Conservation (phyloP, 2,113 vertebrate species). For the Myxocyprinus asiaticus region DNA sequence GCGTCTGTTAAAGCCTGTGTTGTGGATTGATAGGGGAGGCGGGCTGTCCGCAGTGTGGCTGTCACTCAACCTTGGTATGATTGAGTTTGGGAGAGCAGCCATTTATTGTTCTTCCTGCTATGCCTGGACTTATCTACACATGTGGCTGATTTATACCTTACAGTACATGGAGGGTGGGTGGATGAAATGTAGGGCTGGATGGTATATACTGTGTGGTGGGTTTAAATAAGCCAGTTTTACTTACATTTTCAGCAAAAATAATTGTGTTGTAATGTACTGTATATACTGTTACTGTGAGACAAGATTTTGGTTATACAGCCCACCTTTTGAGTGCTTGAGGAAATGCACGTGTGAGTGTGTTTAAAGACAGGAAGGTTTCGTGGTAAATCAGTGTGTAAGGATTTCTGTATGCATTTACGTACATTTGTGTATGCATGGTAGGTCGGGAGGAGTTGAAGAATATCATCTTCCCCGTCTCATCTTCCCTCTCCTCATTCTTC, state of each 20-base stretch:
- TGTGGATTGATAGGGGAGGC: slow-evolving; percentile 16
- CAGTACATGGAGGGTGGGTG: slow-evolving; percentile 49
- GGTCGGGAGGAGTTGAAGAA: background rate
- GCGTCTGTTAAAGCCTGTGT: slow-evolving; percentile 19
- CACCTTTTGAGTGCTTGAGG: too few species aligned
- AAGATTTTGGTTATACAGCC: too few species aligned
- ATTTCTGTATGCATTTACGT: background rate
- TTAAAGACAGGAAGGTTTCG: background rate
- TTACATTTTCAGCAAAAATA: too few species aligned
- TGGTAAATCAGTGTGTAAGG: background rate
- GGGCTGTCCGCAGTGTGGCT: slow-evolving; percentile 34
- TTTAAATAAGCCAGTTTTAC: background rate
- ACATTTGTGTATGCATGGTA: background rate
- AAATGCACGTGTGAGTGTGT: too few species aligned
- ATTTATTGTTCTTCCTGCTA: slow-evolving; percentile 42
- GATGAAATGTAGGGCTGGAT: slow-evolving; percentile 20
- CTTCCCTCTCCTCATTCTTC: slow-evolving; percentile 59
- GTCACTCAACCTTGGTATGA: slow-evolving; percentile 53
- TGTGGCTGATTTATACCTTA: slow-evolving; percentile 70
- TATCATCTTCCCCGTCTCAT: slow-evolving; percentile 43
- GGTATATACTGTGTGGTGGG: background rate
- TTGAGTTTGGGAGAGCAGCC: slow-evolving; percentile 46
- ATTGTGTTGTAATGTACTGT: too few species aligned
- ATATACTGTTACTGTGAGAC: too few species aligned
- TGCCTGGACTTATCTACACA: slow-evolving; percentile 57